These are phyloP conservation scores for Lucifuga dentata DNA, from an alignment of 2,113 vertebrate genomes.

Conservation along the genomic window DNA sequence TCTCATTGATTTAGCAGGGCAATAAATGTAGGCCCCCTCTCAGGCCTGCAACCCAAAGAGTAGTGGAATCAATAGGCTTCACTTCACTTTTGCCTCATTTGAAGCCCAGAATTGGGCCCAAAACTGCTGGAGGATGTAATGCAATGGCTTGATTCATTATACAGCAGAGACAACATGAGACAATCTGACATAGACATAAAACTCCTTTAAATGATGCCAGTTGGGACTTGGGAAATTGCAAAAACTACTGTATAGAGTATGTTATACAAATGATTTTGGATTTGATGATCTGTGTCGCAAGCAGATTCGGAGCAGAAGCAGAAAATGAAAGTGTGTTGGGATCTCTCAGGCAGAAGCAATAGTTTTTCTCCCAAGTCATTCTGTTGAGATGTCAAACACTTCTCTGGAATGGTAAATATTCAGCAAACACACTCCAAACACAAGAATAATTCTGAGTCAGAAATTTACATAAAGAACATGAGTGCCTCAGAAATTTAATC, in stretches of 20 bases:
- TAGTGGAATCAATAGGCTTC: slow-evolving; percentile 27
- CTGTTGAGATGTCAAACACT: slow-evolving; percentile 61
- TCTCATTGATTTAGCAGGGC: slow-evolving; percentile 48
- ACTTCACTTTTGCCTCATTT: slow-evolving; percentile 1
- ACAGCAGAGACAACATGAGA: background rate
- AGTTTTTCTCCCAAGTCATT: slow-evolving; percentile 46
- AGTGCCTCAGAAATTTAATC: too few relatives aligned
- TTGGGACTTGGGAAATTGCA: too few relatives aligned
- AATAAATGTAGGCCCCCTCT: slow-evolving; percentile 12
- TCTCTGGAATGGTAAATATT: slow-evolving; percentile 52
- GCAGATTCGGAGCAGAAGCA: slow-evolving; percentile 37
- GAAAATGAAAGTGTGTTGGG: slow-evolving; percentile 62
- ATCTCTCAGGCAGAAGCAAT: slow-evolving; percentile 50
- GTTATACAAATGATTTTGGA: slow-evolving; percentile 44
- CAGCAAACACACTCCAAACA: slow-evolving; percentile 33
- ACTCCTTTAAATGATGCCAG: slow-evolving; percentile 10
- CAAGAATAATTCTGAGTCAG: slow-evolving; percentile 12
- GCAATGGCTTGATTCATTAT: background rate
- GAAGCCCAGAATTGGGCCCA: slow-evolving; percentile 1
- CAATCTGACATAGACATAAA: too few relatives aligned
- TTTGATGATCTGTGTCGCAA: slow-evolving; percentile 21
- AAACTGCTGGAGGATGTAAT: slow-evolving; percentile 7
- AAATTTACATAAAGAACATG: too few relatives aligned
- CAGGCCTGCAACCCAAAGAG: slow-evolving; percentile 9
- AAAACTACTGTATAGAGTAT: background rate